Percentiles rank a stretch among this genome's conserved stretches.
Evolutionary conservation across 2,113 vertebrate genomes (phyloP).

Genomic region (Neopipo cinnamomea): DNA sequence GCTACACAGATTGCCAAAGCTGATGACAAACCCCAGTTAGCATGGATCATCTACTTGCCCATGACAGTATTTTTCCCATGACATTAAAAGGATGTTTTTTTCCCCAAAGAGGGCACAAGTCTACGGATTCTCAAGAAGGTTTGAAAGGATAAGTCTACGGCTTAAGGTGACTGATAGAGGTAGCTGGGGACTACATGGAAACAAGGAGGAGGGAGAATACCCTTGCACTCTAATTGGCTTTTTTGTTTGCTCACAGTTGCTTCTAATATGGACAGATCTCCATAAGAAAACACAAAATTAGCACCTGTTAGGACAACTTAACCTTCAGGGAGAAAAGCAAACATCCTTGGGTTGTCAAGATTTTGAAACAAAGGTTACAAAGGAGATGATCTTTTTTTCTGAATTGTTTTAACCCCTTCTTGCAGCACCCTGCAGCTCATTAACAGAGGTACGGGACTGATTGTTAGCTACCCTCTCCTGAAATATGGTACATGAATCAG

Average conservation of each 20-base stretch:
- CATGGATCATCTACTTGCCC: conserved; percentile 63
- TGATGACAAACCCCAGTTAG: conserved; percentile 72
- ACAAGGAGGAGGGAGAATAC: conserved; percentile 41
- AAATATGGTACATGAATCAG: background rate
- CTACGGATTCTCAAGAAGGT: conserved; percentile 31
- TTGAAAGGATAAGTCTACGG: conserved; percentile 56
- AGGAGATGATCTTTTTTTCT: background rate
- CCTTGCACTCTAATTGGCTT: conserved; percentile 65
- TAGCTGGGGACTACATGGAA: conserved; percentile 31
- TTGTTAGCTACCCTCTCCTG: background rate
- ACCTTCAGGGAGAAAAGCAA: conserved; percentile 75
- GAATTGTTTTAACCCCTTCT: conserved; percentile 56
- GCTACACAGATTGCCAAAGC: conserved; percentile 54
- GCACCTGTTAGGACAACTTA: conserved; percentile 76
- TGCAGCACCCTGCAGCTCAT: background rate
- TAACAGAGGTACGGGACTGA: background rate
- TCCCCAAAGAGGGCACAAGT: conserved; percentile 33
- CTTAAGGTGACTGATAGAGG: conserved; percentile 67
- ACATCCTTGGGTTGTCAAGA: conserved; percentile 56
- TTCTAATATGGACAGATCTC: conserved; percentile 70
- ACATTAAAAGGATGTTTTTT: conserved; percentile 39
- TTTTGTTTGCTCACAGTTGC: conserved; percentile 71
- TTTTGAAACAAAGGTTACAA: conserved; percentile 57
- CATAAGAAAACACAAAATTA: conserved; percentile 76
- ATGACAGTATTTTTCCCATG: conserved; percentile 65